Evolutionary conservation across 2,888 invertebrate species (phyloP), one percentile per base, ranked within the genome.

Genomic region (Unio pictorum): DNA sequence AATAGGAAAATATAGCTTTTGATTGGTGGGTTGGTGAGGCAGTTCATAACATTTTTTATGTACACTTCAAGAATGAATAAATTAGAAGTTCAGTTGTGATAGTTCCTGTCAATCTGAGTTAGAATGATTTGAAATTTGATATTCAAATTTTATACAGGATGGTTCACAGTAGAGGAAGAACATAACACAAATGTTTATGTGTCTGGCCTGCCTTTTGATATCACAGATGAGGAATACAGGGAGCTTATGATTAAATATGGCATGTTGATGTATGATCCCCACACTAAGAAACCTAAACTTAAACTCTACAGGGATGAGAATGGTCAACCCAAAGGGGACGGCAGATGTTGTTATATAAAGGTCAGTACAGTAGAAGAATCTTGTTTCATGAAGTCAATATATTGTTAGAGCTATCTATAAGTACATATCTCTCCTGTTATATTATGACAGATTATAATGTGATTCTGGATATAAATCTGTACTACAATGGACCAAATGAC

Each of bases 171-270:
- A 55, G 94, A 96, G 74, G 95, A 96, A 71, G 93, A 94, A 34
- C 93, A 94, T 84, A 98, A 97, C 88, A 97, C 97, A 3, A 97
- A 97, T 90, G 97, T 99, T 0, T 99, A 99, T 91, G 97, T 99
- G 5, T 94, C 95, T 34, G 96, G 96, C 87, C 92, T 99, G 79
- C 99, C 99, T 0, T 87, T 93, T 68, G 96, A 97, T 83, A 93
- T 96, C 70, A 96, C 95, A 0, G 94, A 97, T 86, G 91, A 91
- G 28, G 95, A 97, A 76, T 96, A 97, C 91, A 93, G 95, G 61
- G 95, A 96, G 87, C 91, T 99, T 57, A 98, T 99, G 95, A 94
- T 94, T 82, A 99, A 99, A 91, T 99, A 95, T 92, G 99, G 99
- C 6, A 92, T 99, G 76, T 94, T 99, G 55, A 96, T 96, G 92